Evolutionary conservation across 2,113 vertebrate species (phyloP), one percentile per base, ranked within the genome.

Genomic region (Hippoglossus stenolepis): DNA sequence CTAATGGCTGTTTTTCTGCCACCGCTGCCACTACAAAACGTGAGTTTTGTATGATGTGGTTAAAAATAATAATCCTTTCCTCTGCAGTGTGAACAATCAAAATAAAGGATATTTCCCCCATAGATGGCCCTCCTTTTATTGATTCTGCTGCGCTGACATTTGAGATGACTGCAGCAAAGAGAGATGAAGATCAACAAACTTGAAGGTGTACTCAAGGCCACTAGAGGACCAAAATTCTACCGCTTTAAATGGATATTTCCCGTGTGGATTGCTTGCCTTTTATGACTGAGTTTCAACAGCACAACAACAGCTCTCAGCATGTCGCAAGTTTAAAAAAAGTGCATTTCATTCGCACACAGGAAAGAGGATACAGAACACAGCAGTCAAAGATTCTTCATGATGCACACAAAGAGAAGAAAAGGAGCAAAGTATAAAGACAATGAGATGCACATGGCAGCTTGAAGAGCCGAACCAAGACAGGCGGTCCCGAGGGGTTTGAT

Each of bases 171-270:
- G 59, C 79, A 70, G 79, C 72, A 76, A 67, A 76, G 82, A 67
- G 58, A 85, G 70, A 85, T 75, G 66, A 89, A 75, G 79, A 76
- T 83, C 79, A 83, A 81, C 71, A 73, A 72, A 88, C 76, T 89
- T 85, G 79, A 85, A 87, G 78, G 71, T 83, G 80, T 73, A 73
- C 53, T 73, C n/a, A 47, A 83, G 79, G 79, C 91, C 73, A 77
- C 80, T 12, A 2, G 79, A 88, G 85, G 72, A 73, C 68, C 65
- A 49, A 73, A 40, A 15, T 61, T 68, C 82, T 14, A 9, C 21
- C 2, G 47, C 83, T 92, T 87, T 84, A 84, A 90, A 87, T 85
- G 82, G 87, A 89, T 89, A 87, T 87, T 88, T 90, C 86, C 81
- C 89, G 59, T n/a, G 83, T 83, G 90, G n/a, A 75, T 84, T 53